Base-by-base conservation (phyloP, 2,888 invertebrate species). In the Hypolimnas misippus region DNA sequence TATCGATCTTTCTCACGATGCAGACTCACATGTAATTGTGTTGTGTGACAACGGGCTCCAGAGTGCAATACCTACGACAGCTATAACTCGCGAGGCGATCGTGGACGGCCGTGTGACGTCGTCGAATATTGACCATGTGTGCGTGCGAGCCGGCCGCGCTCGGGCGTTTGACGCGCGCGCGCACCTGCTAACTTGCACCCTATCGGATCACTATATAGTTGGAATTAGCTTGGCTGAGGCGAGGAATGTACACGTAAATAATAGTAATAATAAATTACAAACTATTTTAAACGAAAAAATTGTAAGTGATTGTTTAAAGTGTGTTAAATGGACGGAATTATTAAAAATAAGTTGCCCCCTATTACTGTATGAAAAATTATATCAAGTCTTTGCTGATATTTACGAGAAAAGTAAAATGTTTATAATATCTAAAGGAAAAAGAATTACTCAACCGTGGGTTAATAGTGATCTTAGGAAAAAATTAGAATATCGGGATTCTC, bases 401-500 rank as follows among this genome's bases (percentile, higher is more conserved):
- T 31, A 35, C 16, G 33, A 33, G 1, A 31, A 52, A 33, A 35
- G 33, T 35, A 31, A 52, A 52, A 31, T 17, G 16, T 5, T 1
- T 3, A 33, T 19, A 46, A 46, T 19, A 46, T 19, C 14, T 3
- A 52, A 40, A 38, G 10, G 10, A 10, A 54, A 40, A 21, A 33
- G 33, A 33, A 33, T 8, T 7, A 21, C 38, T 7, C 54, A 54
- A 54, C 54, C 40, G 1, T 55, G 55, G 62, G 25, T 59, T 12
- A 55, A 31, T n/a, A 38, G 17, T 21, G 14, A 46, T 29, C 16
- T 65, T 6, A 33, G 42, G 16, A 42, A 29, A 35, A 62, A 49
- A 40, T 8, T 58, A 38, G 12, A 40, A n/a, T 29, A 31, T 25
- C 63, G 58, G 52, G 64, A 66, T 58, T 35, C 40, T 7, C 29